These are phyloP conservation scores for Xenus cinereus DNA, from an alignment of 2,113 vertebrate species.

Conservation along the genomic window DNA sequence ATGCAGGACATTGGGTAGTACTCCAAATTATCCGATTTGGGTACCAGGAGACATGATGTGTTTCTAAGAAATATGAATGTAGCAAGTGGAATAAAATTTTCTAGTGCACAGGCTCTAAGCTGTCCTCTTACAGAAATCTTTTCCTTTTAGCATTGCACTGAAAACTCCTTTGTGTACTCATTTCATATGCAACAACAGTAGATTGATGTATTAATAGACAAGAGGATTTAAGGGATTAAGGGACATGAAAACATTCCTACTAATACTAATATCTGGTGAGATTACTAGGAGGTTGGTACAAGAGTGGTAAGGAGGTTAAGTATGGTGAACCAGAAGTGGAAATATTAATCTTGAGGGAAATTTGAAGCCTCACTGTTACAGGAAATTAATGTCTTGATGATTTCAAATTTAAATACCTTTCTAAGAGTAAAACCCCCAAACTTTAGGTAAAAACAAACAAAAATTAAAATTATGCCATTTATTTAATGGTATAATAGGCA, in stretches of 20 bases:
- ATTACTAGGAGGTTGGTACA: not conserved
- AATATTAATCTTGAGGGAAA: not conserved
- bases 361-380: not conserved
- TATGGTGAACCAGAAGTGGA: not conserved
- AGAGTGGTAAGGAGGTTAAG: accelerated
- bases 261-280: not conserved
- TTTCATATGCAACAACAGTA: not conserved
- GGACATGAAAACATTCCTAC: not conserved
- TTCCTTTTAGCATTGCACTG: not conserved
- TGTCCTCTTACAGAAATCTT: not conserved
- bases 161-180: not conserved
- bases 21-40: not conserved
- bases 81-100: not conserved
- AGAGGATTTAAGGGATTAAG: not conserved
- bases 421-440: not conserved
- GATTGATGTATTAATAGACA: not conserved
- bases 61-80: not conserved
- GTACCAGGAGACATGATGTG: not conserved
- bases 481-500: not conserved
- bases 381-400: not conserved
- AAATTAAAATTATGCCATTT: not conserved
- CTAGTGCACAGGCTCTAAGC: not conserved
- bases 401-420: not conserved
- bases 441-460: not conserved
- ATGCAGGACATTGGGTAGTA: not conserved